Evolutionary conservation across 2,113 vertebrate genomes (phyloP).

Genomic region (Zingel zingel): DNA sequence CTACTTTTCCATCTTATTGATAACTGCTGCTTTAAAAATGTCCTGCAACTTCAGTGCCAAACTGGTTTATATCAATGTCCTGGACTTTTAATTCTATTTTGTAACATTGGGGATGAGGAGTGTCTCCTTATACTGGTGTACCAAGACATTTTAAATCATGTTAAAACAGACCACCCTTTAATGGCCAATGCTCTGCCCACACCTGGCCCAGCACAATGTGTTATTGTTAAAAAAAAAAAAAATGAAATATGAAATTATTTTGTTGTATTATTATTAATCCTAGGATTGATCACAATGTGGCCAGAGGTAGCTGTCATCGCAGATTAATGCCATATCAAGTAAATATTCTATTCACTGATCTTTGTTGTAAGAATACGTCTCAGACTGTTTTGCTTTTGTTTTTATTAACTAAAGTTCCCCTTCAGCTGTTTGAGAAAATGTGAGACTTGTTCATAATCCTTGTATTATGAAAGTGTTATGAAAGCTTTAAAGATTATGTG

Average conservation of each 20-base stretch:
- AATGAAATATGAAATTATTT: constrained; percentile 63
- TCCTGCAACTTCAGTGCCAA: constrained; percentile 80
- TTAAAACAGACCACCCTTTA: constrained; percentile 71
- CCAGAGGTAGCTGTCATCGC: constrained; percentile 64
- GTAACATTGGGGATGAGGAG: constrained; percentile 55
- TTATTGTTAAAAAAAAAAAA: constrained; percentile 31
- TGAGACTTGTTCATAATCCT: constrained; percentile 60
- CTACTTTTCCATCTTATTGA: constrained; percentile 64
- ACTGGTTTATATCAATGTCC: constrained; percentile 68
- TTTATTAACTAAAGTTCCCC: constrained; percentile 43
- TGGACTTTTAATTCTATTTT: constrained; percentile 73
- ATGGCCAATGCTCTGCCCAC: constrained; percentile 45
- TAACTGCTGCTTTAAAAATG: constrained; percentile 73
- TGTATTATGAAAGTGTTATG: constrained; percentile 69
- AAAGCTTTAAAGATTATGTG: constrained; percentile 78
- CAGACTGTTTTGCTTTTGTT: constrained; percentile 26
- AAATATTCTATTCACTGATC: constrained; percentile 65
- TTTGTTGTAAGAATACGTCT: constrained; percentile 63
- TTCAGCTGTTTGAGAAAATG: constrained; percentile 52
- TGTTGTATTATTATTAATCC: constrained; percentile 52
- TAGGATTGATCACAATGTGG: constrained; percentile 41
- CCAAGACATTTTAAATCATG: constrained; percentile 53
- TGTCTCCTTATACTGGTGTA: constrained; percentile 34
- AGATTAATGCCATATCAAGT: constrained; percentile 64
- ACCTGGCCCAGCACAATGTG: constrained; percentile 60